Conservation (phyloP, 2,797 vertebrate genomes). For the Ammospiza maritima region DNA sequence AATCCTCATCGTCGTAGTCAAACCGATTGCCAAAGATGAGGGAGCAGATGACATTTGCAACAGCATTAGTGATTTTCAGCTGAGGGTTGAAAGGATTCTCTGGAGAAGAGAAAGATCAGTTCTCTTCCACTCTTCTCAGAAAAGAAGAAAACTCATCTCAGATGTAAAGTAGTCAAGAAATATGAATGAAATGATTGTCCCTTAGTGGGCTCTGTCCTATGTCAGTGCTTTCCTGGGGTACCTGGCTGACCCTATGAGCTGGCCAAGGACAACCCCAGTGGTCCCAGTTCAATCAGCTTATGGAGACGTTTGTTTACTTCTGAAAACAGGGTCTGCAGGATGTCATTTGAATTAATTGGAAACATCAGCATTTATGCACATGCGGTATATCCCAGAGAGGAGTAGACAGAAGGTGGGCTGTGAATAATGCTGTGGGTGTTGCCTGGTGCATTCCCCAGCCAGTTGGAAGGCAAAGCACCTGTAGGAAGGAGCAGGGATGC, state of each 20-base stretch:
- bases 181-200: accelerated
- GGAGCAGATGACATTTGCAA: conserved; percentile 77
- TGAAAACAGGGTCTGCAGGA: not conserved
- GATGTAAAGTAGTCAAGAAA: not conserved
- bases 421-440: not conserved
- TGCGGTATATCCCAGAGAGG: not conserved
- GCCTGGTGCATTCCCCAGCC: no score
- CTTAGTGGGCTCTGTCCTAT: no score
- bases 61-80: conserved; percentile 57
- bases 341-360: accelerated
- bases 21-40: conserved; percentile 75
- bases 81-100: conserved; percentile 74
- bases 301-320: not conserved
- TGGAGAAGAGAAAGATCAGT: not conserved
- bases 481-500: not conserved
- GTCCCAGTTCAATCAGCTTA: not conserved
- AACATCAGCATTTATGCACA: accelerated
- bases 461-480: not conserved
- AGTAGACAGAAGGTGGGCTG: not conserved
- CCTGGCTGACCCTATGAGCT: accelerated
- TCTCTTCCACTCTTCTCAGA: not conserved
- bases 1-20: conserved; percentile 64
- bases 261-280: not conserved
- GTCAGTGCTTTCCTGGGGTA: not conserved
- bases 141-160: not conserved